Evolutionary conservation across 1,140 invertebrate genomes (phyloP).

Genomic region (Zaprionus ornatus): DNA sequence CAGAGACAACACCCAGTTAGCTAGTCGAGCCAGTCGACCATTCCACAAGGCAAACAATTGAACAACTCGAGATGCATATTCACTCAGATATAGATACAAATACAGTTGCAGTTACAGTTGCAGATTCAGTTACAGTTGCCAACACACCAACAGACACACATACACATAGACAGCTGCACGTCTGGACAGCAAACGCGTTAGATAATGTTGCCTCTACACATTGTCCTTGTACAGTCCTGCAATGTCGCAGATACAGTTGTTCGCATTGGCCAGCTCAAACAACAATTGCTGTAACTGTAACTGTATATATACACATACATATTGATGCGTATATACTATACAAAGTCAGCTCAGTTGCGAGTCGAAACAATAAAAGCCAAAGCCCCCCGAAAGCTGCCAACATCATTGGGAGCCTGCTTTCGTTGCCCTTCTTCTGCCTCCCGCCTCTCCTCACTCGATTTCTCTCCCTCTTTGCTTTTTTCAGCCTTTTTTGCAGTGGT

Average conservation of each 20-base stretch:
- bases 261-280: conserved; percentile 21
- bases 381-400: conserved; percentile 21
- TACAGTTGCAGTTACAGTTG: conserved; percentile 28
- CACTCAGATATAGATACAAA: conserved; percentile 34
- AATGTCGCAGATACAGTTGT: conserved; percentile 26
- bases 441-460: neutral
- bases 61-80: conserved; percentile 56
- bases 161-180: conserved; percentile 36
- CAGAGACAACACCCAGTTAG: conserved; percentile 47
- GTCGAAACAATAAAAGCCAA: conserved; percentile 45
- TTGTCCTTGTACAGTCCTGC: conserved; percentile 52
- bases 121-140: conserved; percentile 16
- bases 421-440: neutral
- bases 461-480: neutral
- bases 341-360: conserved; percentile 35
- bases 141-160: conserved; percentile 9
- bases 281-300: conserved; percentile 40
- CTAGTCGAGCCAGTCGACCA: conserved; percentile 33
- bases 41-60: conserved; percentile 47
- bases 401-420: conserved; percentile 21
- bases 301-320: conserved; percentile 1
- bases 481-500: conserved; percentile 4
- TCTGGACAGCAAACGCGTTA: conserved; percentile 50
- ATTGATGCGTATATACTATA: conserved; percentile 14
- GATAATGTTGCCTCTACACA: conserved; percentile 50